Evolutionary conservation across 2,888 invertebrate genomes (phyloP), one percentile per base, ranked within the genome.

Genomic region (Teleogryllus oceanicus): DNA sequence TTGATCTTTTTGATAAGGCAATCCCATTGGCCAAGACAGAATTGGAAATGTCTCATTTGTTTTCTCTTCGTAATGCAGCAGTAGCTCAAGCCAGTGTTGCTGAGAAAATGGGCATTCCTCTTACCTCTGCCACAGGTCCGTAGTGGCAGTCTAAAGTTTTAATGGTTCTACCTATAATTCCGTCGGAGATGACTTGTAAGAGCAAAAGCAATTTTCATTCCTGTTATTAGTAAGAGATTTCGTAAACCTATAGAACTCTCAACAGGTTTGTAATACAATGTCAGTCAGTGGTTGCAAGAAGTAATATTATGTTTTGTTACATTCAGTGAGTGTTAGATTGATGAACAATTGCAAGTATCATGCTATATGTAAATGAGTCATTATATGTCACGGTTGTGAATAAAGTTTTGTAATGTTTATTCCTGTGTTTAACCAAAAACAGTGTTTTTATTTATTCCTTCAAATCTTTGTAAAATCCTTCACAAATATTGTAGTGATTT

Each of bases 11-110:
- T 86, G 94, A 96, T 85, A 95, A 94, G 86, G 97, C 98, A 62
- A 92, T 98, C 82, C 90, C 91, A 80, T 88, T 96, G 83, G 94
- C 96, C 76, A 94, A 95, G 86, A 95, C 96, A 20, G 94, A 94
- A 87, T 89, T 93, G 84, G 98, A 98, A 89, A 92, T 98, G 91
- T 92, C 94, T 50, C 97, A 98, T 87, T 89, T 98, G 85, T 97
- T 94, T 87, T 94, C 97, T 2, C 88, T 98, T 83, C 92, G 94
- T 85, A 95, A 97, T 88, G 97, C 97, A 21, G 96, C 97, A 13
- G 91, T 93, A 83, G 95, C 97, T 50, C 98, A 98, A 88, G 88
- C 94, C 78, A 94, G 92, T 86, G 94, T 96, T 75, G 93, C 94
- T 1, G 90, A 92, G 83, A 92, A 92, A 86, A 89, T 95, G 88